Base-by-base conservation (phyloP, 2,797 vertebrate genomes). In the Cheirogaleus major region DNA sequence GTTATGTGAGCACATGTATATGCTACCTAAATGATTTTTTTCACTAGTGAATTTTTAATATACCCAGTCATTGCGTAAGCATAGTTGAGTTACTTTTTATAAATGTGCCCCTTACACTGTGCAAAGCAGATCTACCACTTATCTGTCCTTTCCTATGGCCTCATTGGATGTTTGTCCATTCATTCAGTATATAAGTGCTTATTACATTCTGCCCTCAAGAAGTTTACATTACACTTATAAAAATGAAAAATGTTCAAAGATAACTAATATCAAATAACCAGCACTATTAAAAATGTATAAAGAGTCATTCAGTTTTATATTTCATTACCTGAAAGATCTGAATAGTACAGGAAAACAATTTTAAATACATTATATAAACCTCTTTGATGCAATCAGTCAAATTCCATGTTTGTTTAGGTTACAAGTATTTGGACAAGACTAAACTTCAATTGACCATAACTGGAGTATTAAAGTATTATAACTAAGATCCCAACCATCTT, bases 21-120 rank as follows among this genome's bases (percentile, higher is more conserved):
- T 88, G 18, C 88, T 72, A 32, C 35, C 69, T 95, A 91, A 80
- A 45, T 95, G n/a, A 32, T 87, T 82, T 72, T 73, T 83, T 93
- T 94, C 67, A 85, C 67, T 81, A 43, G 6, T 43, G 65, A 61
- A 50, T 67, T 92, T 89, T 95, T 22, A 79, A 6, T 27, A 35
- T 80, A 83, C 30, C 30, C 86, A 87, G 70, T 88, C 38, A 73
- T 85, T 90, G 20, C 23, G 3, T 85, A 81, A 69, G 6, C 67
- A 65, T 61, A 76, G 55, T 87, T 59, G 25, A n/a, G 55, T 75
- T 69, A 13, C 43, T 73, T 89, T 89, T 91, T 41, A 86, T 61
- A 79, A 63, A 63, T 67, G 14, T 35, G 17, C 57, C 27, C 45
- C n/a, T 86, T 83, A 67, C 5, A 32, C 27, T 75, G 5, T 7